Base-by-base conservation (phyloP, 2,797 vertebrate genomes). In the Ambastaia sidthimunki region DNA sequence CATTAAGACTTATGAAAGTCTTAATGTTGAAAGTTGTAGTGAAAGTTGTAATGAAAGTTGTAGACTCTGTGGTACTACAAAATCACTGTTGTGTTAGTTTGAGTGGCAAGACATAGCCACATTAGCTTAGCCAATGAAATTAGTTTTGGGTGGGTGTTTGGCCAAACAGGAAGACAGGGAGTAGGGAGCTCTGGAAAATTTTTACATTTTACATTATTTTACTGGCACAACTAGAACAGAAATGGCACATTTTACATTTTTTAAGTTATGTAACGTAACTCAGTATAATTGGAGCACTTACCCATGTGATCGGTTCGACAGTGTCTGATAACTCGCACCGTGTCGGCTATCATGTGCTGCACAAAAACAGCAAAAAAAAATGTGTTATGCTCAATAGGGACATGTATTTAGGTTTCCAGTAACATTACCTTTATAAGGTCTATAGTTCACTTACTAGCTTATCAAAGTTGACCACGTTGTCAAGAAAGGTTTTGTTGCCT, bases 271-370 rank as follows among this genome's bases (percentile, higher is more conserved):
- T n/a, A 52, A 52, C 16, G 18, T 52, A 52, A 44, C 10, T 44
- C 2, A 44, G 28, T 47, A 21, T 18, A 10, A 47, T 12, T 23
- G 37, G 34, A 59, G 44, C 7, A 71, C 81, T 87, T 83, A 98
- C 97, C 97, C 91, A 95, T 93, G 82, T 94, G 95, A 88, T 97
- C 96, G 69, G 91, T 95, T 90, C 96, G 96, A 93, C 97, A 98
- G 76, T 97, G 94, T 80, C 96, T 94, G 85, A 99, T 92, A 78
- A 96, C 94, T 13, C 97, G 92, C 80, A 96, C 96, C 0, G 96
- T 94, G 83, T 98, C 97, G 74, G 97, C 98, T 74, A 99, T 98
- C 98, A 99, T 99, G 89, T 97, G 98, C 98, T 99, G 87, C 19
- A 89, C 88, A 83, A 71, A 18, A 52, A 55, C 48, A 19, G 87